Evolutionary conservation across 2,888 invertebrate genomes (phyloP), one percentile per base, ranked within the genome.

Genomic region (Mycalesis mineus): DNA sequence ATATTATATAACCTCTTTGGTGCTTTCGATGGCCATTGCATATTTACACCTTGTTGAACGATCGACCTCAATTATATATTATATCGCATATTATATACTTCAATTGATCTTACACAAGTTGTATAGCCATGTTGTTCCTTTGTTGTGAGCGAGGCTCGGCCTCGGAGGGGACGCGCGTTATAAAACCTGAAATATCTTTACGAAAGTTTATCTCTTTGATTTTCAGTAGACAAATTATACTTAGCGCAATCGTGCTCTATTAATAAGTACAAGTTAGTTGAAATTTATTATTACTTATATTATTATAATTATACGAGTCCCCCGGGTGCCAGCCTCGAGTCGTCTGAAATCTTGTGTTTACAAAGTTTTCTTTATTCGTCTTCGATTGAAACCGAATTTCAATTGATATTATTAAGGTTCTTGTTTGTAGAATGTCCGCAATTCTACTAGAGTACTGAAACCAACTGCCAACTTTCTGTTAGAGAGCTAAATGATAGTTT

Each of bases 381-480:
- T 71, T 72, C 42, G 55, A 74, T 77, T 67, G 66, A 77, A 78
- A 73, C 77, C 77, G 81, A 85, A 80, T 81, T 82, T 74, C 71
- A 73, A 75, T 76, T 79, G 82, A 83, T 86, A 86, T 85, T 84
- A 80, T 76, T 77, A 74, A 76, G 75, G 72, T 76, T 78, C 71
- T 68, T 72, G 73, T 74, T 73, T 73, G 77, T 74, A 69, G 70
- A 75, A 74, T 28, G 29, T 22, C 42, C 22, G 69, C 65, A 60
- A 73, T 75, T 77, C 74, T 75, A 71, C 75, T 67, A 71, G 72
- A 70, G 84, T 75, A 87, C 87, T 86, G 86, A 85, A 73, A 75
- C 74, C 76, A 82, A 88, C 88, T 88, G 88, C 88, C 88, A 88
- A 84, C 77, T 79, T 82, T 84, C 78, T 84, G 78, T 84, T 83